phyloP scores from a whole-genome alignment of 1,140 invertebrate genomes.

The Hormaphis cornu region DNA sequence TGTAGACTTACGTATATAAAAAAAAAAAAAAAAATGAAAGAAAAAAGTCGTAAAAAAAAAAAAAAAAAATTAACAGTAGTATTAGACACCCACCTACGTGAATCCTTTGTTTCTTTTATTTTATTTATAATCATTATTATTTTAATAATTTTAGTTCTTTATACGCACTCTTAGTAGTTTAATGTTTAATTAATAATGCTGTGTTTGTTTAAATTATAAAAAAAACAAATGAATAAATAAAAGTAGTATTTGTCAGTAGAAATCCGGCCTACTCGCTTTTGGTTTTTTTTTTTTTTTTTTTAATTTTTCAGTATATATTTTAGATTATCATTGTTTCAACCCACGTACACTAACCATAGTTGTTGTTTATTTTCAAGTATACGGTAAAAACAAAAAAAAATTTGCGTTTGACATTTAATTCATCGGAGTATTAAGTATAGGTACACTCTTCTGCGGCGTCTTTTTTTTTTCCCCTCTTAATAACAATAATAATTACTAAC shows the following conservation, averaged over 20 bases:
- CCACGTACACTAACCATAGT: too few relatives aligned
- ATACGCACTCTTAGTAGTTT: constrained; percentile 26
- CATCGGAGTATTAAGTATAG: too few relatives aligned
- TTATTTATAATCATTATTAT: constrained; percentile 7
- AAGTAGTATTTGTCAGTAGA: constrained; percentile 32
- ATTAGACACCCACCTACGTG: constrained; percentile 26
- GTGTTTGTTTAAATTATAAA: constrained; percentile 30
- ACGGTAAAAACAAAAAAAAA: too few relatives aligned
- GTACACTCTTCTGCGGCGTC: too few relatives aligned
- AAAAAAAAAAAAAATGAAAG: too few relatives aligned
- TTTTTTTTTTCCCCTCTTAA: too few relatives aligned
- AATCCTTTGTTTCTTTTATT: constrained; percentile 29
- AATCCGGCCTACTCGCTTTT: not conserved
- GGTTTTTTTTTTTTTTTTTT: not conserved
- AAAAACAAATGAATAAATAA: constrained; percentile 25
- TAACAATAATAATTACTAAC: too few relatives aligned
- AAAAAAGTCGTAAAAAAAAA: constrained; percentile 4
- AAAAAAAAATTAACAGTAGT: constrained; percentile 30
- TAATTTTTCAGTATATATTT: not conserved
- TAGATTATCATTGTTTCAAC: not conserved
- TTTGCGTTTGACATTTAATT: too few relatives aligned
- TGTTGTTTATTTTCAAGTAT: too few relatives aligned
- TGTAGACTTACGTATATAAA: constrained; percentile 18
- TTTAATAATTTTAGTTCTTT: constrained; percentile 29
- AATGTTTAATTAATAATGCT: constrained; percentile 29